Conservation (phyloP, 2,113 vertebrate genomes). For the Plotosus lineatus region DNA sequence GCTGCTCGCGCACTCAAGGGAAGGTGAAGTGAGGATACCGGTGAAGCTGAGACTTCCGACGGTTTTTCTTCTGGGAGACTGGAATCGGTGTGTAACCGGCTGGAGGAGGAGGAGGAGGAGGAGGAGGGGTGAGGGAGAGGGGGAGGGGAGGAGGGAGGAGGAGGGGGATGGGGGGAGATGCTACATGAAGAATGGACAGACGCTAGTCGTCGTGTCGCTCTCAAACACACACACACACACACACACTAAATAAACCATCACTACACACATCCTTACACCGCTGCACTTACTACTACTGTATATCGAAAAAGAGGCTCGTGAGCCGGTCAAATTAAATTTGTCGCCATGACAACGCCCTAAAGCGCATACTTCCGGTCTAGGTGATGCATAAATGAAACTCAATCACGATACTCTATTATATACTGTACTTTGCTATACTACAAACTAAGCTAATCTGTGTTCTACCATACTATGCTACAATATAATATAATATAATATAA, state of each 20-base stretch:
- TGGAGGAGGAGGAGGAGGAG: neutral
- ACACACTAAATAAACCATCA: neutral
- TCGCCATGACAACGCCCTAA: constrained; percentile 6
- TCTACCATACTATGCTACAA: too few relatives aligned
- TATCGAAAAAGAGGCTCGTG: neutral
- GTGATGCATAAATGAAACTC: too few relatives aligned
- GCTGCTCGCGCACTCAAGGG: neutral
- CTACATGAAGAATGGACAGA: constrained; percentile 62
- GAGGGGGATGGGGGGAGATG: constrained; percentile 62
- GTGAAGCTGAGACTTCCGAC: neutral
- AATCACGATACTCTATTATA: too few relatives aligned
- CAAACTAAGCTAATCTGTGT: too few relatives aligned
- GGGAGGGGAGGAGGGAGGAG: neutral
- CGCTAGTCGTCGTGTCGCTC: constrained; percentile 50
- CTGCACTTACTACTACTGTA: neutral
- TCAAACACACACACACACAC: constrained; percentile 39
- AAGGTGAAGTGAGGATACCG: neutral
- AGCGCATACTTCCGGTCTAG: neutral
- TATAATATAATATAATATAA: too few relatives aligned
- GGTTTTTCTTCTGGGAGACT: neutral
- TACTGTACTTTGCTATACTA: too few relatives aligned
- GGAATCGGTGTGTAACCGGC: neutral
- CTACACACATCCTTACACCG: neutral
- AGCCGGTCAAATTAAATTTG: neutral
- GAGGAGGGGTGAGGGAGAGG: neutral